Evolutionary conservation across 2,888 invertebrate species (phyloP), one percentile per base, ranked within the genome.

Genomic region (Cephus rjabovi): DNA sequence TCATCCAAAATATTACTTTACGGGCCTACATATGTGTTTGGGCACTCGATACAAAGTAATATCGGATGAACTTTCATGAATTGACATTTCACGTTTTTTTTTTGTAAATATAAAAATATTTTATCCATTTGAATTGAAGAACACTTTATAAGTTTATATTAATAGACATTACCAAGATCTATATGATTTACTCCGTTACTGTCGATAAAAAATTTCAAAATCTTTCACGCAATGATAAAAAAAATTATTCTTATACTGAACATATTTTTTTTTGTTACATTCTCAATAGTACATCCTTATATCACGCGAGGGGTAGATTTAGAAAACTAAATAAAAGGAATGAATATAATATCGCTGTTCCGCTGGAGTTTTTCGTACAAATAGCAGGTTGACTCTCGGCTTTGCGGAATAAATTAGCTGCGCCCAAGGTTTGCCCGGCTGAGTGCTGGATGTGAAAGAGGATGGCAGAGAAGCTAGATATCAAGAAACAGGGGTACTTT

Each of bases 401-500:
- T 77, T 75, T 77, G 77, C 81, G 82, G 86, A 87, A 88, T 88
- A 88, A 88, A 88, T 88, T 88, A 88, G 84, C 83, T 81, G 76
- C 75, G 79, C 82, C 73, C 77, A 71, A 79, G 79, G 79, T 76
- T 81, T 79, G 12, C 30, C 40, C 37, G 69, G 69, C 34, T 34
- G 33, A 23, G 37, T 15, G 56, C 71, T 31, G 75, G 31, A 69
- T 56, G 37, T 35, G 70, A 70, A 74, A 70, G 56, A 68, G 78
- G 77, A 77, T 68, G 76, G 80, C 81, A 83, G 81, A 81, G 75
- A 79, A 84, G 85, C 81, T 82, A 85, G 83, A 87, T 87, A 86
- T 85, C 86, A 88, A 87, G 88, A 87, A 90, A 88, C 87, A 86
- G 85, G 84, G 86, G 85, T 86, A 87, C 87, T 89, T 87, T 85